A percentile compares a stretch with the other conserved stretches of the same genome.
phyloP scores from a whole-genome alignment of 92 coral and sea anemone genomes.

The Pocillopora meandrina region DNA sequence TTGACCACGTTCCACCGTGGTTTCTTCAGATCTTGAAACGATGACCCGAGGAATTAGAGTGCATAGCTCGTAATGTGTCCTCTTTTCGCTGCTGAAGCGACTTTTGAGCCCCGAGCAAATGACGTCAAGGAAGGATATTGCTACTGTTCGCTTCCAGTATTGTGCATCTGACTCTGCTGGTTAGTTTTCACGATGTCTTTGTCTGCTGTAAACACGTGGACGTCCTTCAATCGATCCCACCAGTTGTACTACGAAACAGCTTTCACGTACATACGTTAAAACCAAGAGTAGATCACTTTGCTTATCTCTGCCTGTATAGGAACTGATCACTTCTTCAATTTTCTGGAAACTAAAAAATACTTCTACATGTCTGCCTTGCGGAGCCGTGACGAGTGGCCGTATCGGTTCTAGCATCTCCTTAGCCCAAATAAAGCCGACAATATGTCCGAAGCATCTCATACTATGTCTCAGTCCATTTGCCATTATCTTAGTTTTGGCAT shows the following conservation, averaged over 20 bases:
- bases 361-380: conserved; percentile 70
- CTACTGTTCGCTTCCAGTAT: conserved; percentile 56
- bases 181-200: conserved; percentile 33
- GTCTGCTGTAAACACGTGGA: conserved; percentile 41
- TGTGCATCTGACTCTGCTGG: conserved; percentile 49
- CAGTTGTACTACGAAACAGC: conserved; percentile 51
- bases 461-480: conserved; percentile 79
- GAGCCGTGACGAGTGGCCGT: conserved; percentile 66
- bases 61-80: conserved; percentile 49
- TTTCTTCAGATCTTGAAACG: conserved; percentile 1
- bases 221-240: conserved; percentile 34
- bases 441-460: conserved; percentile 72
- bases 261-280: conserved; percentile 62
- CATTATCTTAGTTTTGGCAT: conserved; percentile 69
- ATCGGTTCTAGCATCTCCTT: conserved; percentile 74
- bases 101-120: conserved; percentile 42
- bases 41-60: conserved; percentile 38
- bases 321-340: conserved; percentile 51
- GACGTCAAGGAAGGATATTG: conserved; percentile 41
- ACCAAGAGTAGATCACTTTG: conserved; percentile 59
- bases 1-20: conserved; percentile 27
- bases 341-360: conserved; percentile 65
- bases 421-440: conserved; percentile 70
- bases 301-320: conserved; percentile 36
- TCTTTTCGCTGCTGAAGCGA: conserved; percentile 45